Evolutionary conservation across 2,888 invertebrate genomes (phyloP), one percentile per base, ranked within the genome.

Genomic region (Agonopterix arenella): DNA sequence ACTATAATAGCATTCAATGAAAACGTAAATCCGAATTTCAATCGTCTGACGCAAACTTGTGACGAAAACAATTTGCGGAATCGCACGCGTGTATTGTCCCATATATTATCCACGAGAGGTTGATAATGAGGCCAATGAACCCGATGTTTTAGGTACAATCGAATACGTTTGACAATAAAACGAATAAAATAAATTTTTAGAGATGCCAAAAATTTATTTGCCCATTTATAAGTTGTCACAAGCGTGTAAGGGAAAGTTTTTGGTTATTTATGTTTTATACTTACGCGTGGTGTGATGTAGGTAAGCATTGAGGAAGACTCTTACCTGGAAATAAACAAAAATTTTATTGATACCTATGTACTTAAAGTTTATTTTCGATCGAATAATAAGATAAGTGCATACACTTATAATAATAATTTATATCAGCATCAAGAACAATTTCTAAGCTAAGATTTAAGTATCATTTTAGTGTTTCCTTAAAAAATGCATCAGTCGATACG

Each of bases 51-150:
- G 76, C 63, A 70, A 68, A 61, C 45, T 53, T 57, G 53, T 73
- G 72, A 73, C 72, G 74, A 70, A 68, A 70, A 71, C 73, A 67
- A 65, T 66, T 69, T 64, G 63, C 62, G 57, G 71, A 74, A 75
- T 71, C 70, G 60, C 66, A 66, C 72, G 75, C 76, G 69, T 78
- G 80, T 78, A 74, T 76, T 74, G 84, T 74, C 78, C 84, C 72
- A 88, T 82, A 85, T 88, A 74, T 86, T 85, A 85, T 84, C 72
- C 84, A 76, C 69, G 67, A 79, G 72, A 64, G 70, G 54, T 58
- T 66, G 75, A 80, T 84, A 84, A 84, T 82, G 78, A 80, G 86
- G 79, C 47, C 76, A 56, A 76, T 80, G 76, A 86, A 76, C 85
- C 64, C 62, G 44, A 52, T 58, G 73, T 65, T 73, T 69, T 76